A percentile compares a stretch with the other conserved stretches of the same genome.
Evolutionary conservation across 2,113 vertebrate species (phyloP).

Genomic region (Bos taurus): ARS-UCD2.0 NC_037330.1:50420001-50420500

Average conservation of each 20-base stretch:
- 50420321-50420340: not conserved
- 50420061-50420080: not conserved
- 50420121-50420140: not conserved
- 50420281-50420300: slow-evolving; percentile 13
- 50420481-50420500: not conserved
- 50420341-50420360: not conserved
- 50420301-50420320: not conserved
- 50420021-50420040: not conserved
- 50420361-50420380: slow-evolving; percentile 8
- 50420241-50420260: not conserved
- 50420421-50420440: not conserved
- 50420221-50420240: not conserved
- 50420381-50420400: not conserved
- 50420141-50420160: slow-evolving; percentile 10
- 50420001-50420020: not conserved
- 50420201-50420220: not conserved
- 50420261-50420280: not conserved
- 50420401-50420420: not conserved
- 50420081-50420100: not conserved
- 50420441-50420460: not conserved
- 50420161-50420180: slow-evolving; percentile 11
- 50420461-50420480: not conserved
- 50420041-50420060: not conserved
- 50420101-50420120: not conserved
- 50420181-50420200: not conserved